These are phyloP conservation scores for Stomorhina lunata DNA, from an alignment of 2,888 invertebrate species.

Conservation along the genomic window DNA sequence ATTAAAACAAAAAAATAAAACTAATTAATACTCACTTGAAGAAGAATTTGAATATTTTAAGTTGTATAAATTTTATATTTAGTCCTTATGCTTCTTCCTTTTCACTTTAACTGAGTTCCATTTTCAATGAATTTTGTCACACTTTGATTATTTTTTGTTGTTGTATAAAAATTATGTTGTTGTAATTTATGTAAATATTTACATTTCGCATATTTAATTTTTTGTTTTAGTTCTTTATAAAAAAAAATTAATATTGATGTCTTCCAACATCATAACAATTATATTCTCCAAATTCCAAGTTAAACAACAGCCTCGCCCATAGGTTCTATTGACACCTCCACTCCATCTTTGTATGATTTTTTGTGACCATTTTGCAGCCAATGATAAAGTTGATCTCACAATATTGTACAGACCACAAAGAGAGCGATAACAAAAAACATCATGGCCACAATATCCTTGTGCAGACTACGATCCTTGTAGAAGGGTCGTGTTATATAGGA, in stretches of 20 bases:
- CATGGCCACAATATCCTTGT: slow-evolving; percentile 78
- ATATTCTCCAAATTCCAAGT: neutral
- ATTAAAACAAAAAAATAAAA: neutral
- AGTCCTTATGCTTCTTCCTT: neutral
- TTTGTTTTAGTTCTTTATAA: neutral
- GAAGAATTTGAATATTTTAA: neutral
- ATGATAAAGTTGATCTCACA: slow-evolving; percentile 75
- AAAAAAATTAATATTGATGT: neutral
- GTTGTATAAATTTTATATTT: neutral
- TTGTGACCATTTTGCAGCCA: slow-evolving; percentile 68
- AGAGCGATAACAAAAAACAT: slow-evolving; percentile 78
- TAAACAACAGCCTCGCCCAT: slow-evolving; percentile 69
- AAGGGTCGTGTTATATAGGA: slow-evolving; percentile 77
- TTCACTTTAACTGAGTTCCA: neutral
- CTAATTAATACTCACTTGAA: slow-evolving; percentile 29
- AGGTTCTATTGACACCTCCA: slow-evolving; percentile 69
- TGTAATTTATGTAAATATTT: slow-evolving; percentile 11
- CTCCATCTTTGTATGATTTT: slow-evolving; percentile 66
- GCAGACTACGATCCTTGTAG: slow-evolving; percentile 78
- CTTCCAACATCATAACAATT: neutral
- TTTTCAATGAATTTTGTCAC: slow-evolving; percentile 6
- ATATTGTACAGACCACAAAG: slow-evolving; percentile 79
- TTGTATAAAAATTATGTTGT: neutral
- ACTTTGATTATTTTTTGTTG: neutral
- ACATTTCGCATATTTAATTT: neutral